Evolutionary conservation across 2,888 invertebrate genomes (phyloP), one percentile per base, ranked within the genome.

Genomic region (Euplagia quadripunctaria): DNA sequence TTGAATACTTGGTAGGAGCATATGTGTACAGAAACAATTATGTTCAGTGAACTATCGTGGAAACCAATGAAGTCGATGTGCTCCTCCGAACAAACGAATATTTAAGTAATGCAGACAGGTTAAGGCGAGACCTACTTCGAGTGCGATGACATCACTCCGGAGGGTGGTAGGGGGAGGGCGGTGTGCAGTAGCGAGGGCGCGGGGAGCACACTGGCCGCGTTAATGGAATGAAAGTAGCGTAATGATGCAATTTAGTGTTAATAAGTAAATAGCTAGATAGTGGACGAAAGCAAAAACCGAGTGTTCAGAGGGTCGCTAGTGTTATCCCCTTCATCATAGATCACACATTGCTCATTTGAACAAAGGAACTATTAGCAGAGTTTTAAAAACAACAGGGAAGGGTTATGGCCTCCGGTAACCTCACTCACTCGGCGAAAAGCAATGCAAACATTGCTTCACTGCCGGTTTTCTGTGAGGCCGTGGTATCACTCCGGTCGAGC

Each of bases 131-230:
- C 73, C 73, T 73, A 73, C 61, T 66, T 73, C 69, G 58, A 70
- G 73, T 73, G 69, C 73, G 73, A 70, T 73, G 73, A 70, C 73
- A 70, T 69, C 73, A 73, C 51, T 17, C 68, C n/a, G 11, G 64
- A 14, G 46, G 31, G 55, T 31, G 68, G 43, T 4, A 4, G 3
- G 64, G 9, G n/a, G 20, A 6, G 55, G 16, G 55, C 31, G 65
- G 20, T 65, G 49, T 12, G 6, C 1, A 14, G 61, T 6, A 14
- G 61, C 6, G 43, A 46, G 43, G 43, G 43, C 43, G 43, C 43
- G 43, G 14, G 61, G 61, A 6, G 6, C 6, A 12, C 6, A 20
- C 11, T 11, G 58, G 58, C 58, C 58, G 58, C 31, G 6, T 6
- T 20, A 14, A 14, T 61, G 6, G 31, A 12, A 58, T 4, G 11